Evolutionary conservation across 2,797 vertebrate species (phyloP).

Genomic region (Anguilla megastoma): DNA sequence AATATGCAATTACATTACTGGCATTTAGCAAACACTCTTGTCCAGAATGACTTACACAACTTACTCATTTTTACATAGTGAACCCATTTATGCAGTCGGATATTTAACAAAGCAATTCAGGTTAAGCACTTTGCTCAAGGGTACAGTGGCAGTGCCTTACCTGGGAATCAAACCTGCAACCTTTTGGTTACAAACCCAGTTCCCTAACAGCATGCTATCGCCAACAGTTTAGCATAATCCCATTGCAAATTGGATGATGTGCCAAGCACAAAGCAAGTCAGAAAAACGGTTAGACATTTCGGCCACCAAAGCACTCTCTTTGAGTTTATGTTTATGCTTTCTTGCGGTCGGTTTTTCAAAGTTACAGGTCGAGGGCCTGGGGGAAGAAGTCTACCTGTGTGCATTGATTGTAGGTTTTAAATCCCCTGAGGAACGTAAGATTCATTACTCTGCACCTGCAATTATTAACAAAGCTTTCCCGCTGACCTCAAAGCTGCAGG

Average conservation of each 20-base stretch:
- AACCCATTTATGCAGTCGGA: too few species aligned
- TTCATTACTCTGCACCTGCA: constrained; percentile 68
- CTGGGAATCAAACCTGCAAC: too few species aligned
- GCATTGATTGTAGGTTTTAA: constrained; percentile 62
- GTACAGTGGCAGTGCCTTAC: too few species aligned
- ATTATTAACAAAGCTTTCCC: constrained; percentile 70
- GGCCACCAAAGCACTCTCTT: not conserved
- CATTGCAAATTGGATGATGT: not conserved
- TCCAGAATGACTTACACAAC: too few species aligned
- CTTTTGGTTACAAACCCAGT: too few species aligned
- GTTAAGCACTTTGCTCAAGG: too few species aligned
- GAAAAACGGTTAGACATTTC: not conserved
- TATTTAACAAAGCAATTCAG: too few species aligned
- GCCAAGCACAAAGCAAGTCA: not conserved
- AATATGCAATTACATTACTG: not conserved
- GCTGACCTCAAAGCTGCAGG: constrained; percentile 71
- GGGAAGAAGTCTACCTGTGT: constrained; percentile 65
- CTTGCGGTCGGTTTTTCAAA: not conserved
- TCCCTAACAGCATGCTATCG: too few species aligned
- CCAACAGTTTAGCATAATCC: not conserved
- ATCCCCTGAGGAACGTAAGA: constrained; percentile 65
- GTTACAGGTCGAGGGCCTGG: not conserved
- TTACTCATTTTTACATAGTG: too few species aligned
- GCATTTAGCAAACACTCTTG: too few species aligned
- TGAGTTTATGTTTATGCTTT: not conserved